phyloP scores from a whole-genome alignment of 2,888 invertebrate genomes.

The Caenorhabditis sp. region DNA sequence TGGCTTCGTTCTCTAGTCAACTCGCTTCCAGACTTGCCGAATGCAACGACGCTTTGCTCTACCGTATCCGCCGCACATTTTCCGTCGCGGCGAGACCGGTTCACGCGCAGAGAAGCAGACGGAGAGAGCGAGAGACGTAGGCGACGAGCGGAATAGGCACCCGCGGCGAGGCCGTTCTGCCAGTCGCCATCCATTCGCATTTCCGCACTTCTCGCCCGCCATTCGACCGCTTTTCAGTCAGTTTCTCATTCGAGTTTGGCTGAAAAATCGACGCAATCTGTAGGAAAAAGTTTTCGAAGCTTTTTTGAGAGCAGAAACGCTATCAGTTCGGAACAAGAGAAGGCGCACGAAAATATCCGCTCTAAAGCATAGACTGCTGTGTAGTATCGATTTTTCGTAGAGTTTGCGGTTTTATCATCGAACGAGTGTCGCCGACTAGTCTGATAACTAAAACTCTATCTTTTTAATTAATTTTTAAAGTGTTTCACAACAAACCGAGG shows the following conservation, averaged over 20 bases:
- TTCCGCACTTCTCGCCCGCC: not conserved
- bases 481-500: no score
- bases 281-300: no score
- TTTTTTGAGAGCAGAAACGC: no score
- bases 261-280: not conserved
- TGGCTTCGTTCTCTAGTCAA: no score
- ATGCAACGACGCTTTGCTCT: no score
- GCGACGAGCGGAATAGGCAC: not conserved
- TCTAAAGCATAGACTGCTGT: no score
- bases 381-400: not conserved
- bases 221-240: not conserved
- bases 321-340: no score
- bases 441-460: no score
- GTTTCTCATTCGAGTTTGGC: not conserved
- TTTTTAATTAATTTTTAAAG: no score
- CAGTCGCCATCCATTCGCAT: not conserved
- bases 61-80: not conserved
- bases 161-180: constrained; percentile 11
- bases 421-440: no score
- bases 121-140: constrained; percentile 11
- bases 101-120: not conserved
- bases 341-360: no score
- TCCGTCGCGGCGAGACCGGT: constrained; percentile 5
- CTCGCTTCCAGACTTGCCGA: no score
- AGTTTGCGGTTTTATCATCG: not conserved